These are phyloP conservation scores for Mesitornis unicolor DNA, from an alignment of 2,113 vertebrate species.

Conservation along the genomic window DNA sequence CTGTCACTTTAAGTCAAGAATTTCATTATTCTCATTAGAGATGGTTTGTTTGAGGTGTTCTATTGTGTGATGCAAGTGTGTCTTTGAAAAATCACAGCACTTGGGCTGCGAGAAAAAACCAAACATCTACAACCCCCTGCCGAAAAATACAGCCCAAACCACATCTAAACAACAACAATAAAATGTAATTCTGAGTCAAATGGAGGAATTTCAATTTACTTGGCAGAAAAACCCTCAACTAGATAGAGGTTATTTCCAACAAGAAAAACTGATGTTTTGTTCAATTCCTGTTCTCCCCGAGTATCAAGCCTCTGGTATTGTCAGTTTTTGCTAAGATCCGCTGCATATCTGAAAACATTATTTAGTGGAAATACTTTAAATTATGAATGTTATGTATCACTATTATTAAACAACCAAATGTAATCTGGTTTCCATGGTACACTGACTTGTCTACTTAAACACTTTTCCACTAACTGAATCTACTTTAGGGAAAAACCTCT, in stretches of 20 bases:
- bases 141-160: background rate
- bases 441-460: background rate
- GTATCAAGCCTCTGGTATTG: background rate
- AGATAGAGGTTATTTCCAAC: background rate
- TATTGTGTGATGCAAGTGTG: background rate
- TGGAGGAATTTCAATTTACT: background rate
- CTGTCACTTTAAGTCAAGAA: background rate
- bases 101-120: background rate
- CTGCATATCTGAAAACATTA: background rate
- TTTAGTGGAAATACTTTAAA: background rate
- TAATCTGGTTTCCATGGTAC: background rate
- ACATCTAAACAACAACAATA: background rate
- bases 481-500: background rate
- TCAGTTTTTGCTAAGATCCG: background rate
- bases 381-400: background rate
- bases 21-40: background rate
- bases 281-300: background rate
- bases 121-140: rapidly evolving
- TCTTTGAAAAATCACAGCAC: background rate
- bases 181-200: background rate
- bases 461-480: background rate
- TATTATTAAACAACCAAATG: background rate
- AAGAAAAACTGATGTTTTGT: background rate
- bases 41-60: background rate
- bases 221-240: background rate